Base-by-base conservation (phyloP, 92 coral and sea anemone species). In the Porites cylindrica region DNA sequence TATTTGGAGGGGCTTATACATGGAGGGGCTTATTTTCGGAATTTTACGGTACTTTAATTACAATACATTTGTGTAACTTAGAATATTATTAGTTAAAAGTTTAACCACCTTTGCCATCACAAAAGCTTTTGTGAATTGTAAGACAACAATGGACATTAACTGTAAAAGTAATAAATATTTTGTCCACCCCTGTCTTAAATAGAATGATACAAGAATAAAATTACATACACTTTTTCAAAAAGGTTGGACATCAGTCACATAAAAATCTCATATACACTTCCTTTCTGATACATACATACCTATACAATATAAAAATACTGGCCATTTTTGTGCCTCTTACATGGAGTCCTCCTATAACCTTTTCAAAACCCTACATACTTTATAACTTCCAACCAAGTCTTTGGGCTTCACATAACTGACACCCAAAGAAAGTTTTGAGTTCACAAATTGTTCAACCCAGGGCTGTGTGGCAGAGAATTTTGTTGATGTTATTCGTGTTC, bases 201-300 rank as follows among this genome's bases (percentile, higher is more conserved):
- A 82, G 86, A 82, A 83, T 72, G 79, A 83, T 83, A 83, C 87
- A 83, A 83, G 87, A 83, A 83, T 83, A 82, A 82, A 82, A 82
- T 70, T 82, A 83, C 75, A 75, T 82, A 83, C 75, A 75, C 81
- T 83, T 83, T 51, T 83, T 72, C 63, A 65, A 83, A 83, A 83
- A 43, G 81, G 64, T n/a, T 64, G 47, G 81, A 74, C 81, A 9
- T 43, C 81, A 74, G 80, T 64, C 58, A 65, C 61, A 72, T 68
- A 68, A 82, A 83, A 83, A 73, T 83, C 87, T 83, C 77, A 73
- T 75, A 18, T 83, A 83, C 87, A 83, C 63, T 72, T 56, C 21
- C 21, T 50, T 73, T 23, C 50, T 64, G 38, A n/a, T 54, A 70
- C 9, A 56, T 71, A 75, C 64, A 75, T 73, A 21, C 72, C 80